Conservation (phyloP, 2,888 invertebrate genomes). For the Orgyia antiqua region DNA sequence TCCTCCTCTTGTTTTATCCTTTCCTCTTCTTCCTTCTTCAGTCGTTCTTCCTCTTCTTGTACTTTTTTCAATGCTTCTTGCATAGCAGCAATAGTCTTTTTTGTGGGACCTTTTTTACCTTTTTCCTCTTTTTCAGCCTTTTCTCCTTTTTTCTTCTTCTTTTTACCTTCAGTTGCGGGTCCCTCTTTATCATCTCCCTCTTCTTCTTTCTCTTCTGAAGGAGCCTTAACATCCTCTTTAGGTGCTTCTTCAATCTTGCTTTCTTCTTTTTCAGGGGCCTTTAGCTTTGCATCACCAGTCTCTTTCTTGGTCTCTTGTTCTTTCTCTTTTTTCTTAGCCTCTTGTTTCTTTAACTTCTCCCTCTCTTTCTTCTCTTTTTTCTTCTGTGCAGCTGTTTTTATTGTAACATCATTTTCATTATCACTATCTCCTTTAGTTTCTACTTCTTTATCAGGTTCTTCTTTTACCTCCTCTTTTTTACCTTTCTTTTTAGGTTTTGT, state of each 20-base stretch:
- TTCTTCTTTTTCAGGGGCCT: conserved; percentile 35
- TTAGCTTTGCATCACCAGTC: conserved; percentile 34
- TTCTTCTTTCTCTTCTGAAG: conserved; percentile 55
- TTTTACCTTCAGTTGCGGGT: conserved; percentile 56
- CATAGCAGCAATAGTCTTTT: conserved; percentile 93
- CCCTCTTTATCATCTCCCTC: conserved; percentile 53
- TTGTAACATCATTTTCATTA: conserved; percentile 78
- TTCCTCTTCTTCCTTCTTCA: conserved; percentile 88
- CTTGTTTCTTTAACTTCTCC: conserved; percentile 85
- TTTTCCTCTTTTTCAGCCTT: conserved; percentile 73
- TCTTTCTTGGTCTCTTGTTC: conserved; percentile 54
- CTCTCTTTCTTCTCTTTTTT: conserved; percentile 93
- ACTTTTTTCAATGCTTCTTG: conserved; percentile 93
- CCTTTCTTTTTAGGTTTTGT: conserved; percentile 60
- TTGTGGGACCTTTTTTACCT: conserved; percentile 86
- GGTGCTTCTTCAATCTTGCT: conserved; percentile 36
- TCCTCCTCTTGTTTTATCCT: conserved; percentile 85
- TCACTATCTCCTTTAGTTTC: conserved; percentile 68
- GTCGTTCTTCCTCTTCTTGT: conserved; percentile 92
- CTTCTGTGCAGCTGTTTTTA: conserved; percentile 91
- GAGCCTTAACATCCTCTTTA: conserved; percentile 60
- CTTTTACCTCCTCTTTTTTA: conserved; percentile 53
- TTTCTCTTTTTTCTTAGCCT: conserved; percentile 79
- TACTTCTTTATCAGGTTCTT: conserved; percentile 40
- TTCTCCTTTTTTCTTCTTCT: conserved; percentile 68